Percentiles rank a stretch among this genome's conserved stretches.
These are phyloP conservation scores for Pharmacophagus antenor DNA, from an alignment of 2,888 invertebrate species.

Conservation along the genomic window DNA sequence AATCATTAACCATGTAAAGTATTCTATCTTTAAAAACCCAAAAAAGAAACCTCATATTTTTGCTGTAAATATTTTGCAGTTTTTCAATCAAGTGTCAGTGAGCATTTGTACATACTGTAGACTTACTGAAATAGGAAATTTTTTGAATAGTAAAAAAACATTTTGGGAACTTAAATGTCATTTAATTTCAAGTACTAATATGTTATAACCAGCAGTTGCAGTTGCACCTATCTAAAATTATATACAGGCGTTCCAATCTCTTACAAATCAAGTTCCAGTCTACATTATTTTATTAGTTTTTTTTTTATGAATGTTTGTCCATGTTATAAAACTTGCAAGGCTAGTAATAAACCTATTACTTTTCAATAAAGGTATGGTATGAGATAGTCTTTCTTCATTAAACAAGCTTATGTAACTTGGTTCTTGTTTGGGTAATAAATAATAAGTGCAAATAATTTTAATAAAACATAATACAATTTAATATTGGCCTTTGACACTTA, in stretches of 20 bases:
- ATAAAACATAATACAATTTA: conserved; percentile 97
- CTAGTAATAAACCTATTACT: background rate
- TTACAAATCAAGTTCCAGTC: background rate
- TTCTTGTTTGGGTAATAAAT: background rate
- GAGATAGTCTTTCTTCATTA: background rate
- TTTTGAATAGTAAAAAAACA: background rate
- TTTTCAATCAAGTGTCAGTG: too few relatives aligned
- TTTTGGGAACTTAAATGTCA: background rate
- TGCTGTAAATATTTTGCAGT: too few relatives aligned
- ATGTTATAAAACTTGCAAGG: background rate
- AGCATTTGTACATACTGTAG: too few relatives aligned
- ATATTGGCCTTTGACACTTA: conserved; percentile 90
- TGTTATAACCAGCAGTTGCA: background rate
- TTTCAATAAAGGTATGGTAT: background rate
- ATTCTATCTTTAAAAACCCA: too few relatives aligned
- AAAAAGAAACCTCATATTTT: too few relatives aligned
- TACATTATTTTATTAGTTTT: background rate
- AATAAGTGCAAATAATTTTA: conserved; percentile 50
- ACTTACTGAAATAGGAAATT: too few relatives aligned
- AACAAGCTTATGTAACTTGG: background rate
- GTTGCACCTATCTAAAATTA: background rate
- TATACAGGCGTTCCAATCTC: background rate
- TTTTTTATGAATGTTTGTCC: background rate
- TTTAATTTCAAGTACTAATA: background rate
- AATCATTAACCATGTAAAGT: too few relatives aligned